These are phyloP conservation scores for Euphydryas editha DNA, from an alignment of 2,888 invertebrate species.

Conservation along the genomic window DNA sequence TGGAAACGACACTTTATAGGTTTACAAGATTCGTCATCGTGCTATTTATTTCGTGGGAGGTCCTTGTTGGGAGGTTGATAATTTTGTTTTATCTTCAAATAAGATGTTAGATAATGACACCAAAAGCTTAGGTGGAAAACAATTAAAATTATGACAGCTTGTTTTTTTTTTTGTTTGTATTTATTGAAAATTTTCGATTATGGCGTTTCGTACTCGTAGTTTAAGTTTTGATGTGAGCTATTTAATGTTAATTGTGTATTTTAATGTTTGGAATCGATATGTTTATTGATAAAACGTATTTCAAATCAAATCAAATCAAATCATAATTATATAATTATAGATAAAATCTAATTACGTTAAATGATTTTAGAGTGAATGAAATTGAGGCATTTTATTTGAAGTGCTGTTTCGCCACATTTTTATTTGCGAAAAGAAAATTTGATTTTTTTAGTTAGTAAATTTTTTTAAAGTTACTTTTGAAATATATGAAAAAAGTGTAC, in stretches of 20 bases:
- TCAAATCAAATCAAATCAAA: no score
- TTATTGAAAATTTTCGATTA: neutral
- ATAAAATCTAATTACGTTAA: no score
- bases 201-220: slow-evolving; percentile 8
- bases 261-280: neutral
- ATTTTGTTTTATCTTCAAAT: slow-evolving; percentile 10
- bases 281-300: no score
- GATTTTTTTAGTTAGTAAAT: no score
- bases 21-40: slow-evolving; percentile 19
- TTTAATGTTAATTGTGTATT: neutral
- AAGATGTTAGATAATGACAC: neutral
- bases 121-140: slow-evolving; percentile 9
- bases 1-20: slow-evolving; percentile 49
- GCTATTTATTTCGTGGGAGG: slow-evolving; percentile 26
- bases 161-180: neutral
- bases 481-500: no score
- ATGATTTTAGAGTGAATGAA: no score
- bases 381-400: no score
- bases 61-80: slow-evolving; percentile 29
- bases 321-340: no score
- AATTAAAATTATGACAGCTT: slow-evolving; percentile 15
- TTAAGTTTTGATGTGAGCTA: slow-evolving; percentile 7
- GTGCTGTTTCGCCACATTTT: no score
- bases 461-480: no score
- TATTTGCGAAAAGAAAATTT: no score